These are phyloP conservation scores for Scomberomorus guttatus DNA, from an alignment of 2,797 vertebrate genomes.

Conservation along the genomic window DNA sequence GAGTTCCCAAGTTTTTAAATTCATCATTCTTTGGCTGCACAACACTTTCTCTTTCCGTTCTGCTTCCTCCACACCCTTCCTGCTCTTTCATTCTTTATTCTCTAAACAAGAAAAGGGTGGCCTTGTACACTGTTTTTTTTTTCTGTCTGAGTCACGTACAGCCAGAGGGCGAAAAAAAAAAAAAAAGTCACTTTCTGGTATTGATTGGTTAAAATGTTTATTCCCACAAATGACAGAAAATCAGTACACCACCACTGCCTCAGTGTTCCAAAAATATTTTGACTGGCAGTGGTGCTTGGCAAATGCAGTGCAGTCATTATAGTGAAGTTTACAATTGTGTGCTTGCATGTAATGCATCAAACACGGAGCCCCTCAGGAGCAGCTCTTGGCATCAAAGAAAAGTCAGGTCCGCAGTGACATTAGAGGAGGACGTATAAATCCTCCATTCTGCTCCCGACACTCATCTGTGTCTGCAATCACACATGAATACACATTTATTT, in stretches of 20 bases:
- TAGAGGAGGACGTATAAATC: constrained; percentile 7
- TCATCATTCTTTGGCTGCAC: constrained; percentile 36
- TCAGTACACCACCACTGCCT: constrained; percentile 35
- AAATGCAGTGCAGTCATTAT: constrained; percentile 30
- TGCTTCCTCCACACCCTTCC: constrained; percentile 44
- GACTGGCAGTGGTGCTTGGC: constrained; percentile 60
- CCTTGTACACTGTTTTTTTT: constrained; percentile 45
- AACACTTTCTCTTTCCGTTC: constrained; percentile 36
- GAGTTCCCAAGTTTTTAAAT: constrained; percentile 57
- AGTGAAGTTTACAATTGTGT: constrained; percentile 55
- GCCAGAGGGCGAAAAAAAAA: neutral
- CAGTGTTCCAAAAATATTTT: constrained; percentile 57
- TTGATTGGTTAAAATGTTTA: constrained; percentile 71
- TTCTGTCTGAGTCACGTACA: constrained; percentile 45
- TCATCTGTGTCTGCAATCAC: constrained; percentile 32
- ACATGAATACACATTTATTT: constrained; percentile 18
- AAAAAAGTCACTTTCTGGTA: constrained; percentile 52
- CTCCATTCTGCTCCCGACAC: constrained; percentile 1
- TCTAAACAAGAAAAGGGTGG: constrained; percentile 37
- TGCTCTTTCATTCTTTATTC: constrained; percentile 49
- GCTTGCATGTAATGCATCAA: constrained; percentile 53
- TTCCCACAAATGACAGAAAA: constrained; percentile 64
- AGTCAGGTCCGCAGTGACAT: constrained; percentile 33
- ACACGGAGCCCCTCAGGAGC: constrained; percentile 14
- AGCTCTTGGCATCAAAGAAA: constrained; percentile 44